Evolutionary conservation across 2,888 invertebrate genomes (phyloP), one percentile per base, ranked within the genome.

Genomic region (Marasmarcha lunaedactyla): DNA sequence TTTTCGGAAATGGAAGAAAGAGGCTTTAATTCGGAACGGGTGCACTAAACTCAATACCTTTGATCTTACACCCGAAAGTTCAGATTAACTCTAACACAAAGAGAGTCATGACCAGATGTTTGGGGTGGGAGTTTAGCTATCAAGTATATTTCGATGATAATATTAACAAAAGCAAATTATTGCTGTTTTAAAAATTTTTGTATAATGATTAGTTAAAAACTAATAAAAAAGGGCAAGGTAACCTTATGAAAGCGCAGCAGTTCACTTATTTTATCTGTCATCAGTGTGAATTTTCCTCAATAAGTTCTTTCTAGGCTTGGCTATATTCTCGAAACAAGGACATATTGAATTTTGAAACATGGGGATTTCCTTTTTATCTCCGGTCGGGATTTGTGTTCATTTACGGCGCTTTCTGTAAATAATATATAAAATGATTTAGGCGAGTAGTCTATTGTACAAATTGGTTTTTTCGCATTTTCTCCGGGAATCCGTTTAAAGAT

Each of bases 291-390:
- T n/a, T n/a, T n/a, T n/a, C n/a, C n/a, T n/a, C n/a, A n/a, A n/a
- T n/a, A n/a, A n/a, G n/a, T n/a, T n/a, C n/a, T n/a, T n/a, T n/a
- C n/a, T n/a, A n/a, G n/a, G n/a, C n/a, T n/a, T n/a, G n/a, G n/a
- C n/a, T n/a, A n/a, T n/a, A n/a, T 3, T 20, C 20, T 20, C 49
- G 48, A 70, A 67, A 71, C 69, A 65, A 66, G 61, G 54, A 64
- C 61, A 70, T 72, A 76, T 74, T 73, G 69, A 74, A 72, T 74
- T 77, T 71, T 67, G 66, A 71, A 71, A 68, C 69, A 67, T 64
- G 67, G 59, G 62, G 63, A 63, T 64, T 63, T 59, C 61, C 63
- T 70, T 69, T 71, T 67, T 67, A 60, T 64, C 58, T 67, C 51
- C 51, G 52, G 44, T 47, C 53, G 52, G 54, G 60, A 62, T 61